Conservation (phyloP, 30 jellyfish, hydroid and myxozoan species). For the Sanderia malayensis region DNA sequence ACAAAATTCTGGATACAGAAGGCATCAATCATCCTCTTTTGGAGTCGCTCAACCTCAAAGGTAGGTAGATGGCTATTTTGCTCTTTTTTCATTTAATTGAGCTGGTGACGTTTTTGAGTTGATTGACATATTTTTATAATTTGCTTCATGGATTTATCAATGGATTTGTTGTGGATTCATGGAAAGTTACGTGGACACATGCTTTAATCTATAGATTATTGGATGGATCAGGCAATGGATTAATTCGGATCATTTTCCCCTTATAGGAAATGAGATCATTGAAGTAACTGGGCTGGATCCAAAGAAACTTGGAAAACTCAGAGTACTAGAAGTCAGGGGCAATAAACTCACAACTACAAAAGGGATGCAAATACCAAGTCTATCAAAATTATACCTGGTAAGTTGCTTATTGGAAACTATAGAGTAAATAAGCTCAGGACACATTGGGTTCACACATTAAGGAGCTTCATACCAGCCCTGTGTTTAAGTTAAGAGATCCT, state of each 20-base stretch:
- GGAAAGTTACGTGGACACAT: too few relatives aligned
- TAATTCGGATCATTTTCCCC: background rate
- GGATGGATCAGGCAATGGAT: too few relatives aligned
- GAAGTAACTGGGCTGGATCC: slow-evolving; percentile 78
- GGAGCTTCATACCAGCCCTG: too few relatives aligned
- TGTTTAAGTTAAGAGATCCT: too few relatives aligned
- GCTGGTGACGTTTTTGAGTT: too few relatives aligned
- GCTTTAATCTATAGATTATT: too few relatives aligned
- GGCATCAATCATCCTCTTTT: slow-evolving; percentile 74
- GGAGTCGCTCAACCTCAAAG: slow-evolving; percentile 60
- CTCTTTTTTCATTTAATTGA: background rate
- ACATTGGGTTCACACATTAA: too few relatives aligned
- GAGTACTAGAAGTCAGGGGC: slow-evolving; percentile 66
- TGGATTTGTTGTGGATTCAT: too few relatives aligned
- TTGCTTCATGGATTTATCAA: too few relatives aligned
- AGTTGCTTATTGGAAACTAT: slow-evolving; percentile 4
- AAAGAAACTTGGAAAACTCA: slow-evolving; percentile 49
- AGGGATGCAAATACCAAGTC: slow-evolving; percentile 56
- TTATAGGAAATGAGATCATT: slow-evolving; percentile 64
- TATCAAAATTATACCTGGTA: slow-evolving; percentile 71
- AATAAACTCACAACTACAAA: slow-evolving; percentile 70
- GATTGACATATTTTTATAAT: too few relatives aligned
- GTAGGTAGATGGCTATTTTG: slow-evolving; percentile 26
- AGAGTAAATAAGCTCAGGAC: too few relatives aligned
- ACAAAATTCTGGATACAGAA: slow-evolving; percentile 66